Percentiles rank a stretch among this genome's conserved stretches.
Evolutionary conservation across 2,888 invertebrate genomes (phyloP).

Genomic region (Boloria euphrosyne): DNA sequence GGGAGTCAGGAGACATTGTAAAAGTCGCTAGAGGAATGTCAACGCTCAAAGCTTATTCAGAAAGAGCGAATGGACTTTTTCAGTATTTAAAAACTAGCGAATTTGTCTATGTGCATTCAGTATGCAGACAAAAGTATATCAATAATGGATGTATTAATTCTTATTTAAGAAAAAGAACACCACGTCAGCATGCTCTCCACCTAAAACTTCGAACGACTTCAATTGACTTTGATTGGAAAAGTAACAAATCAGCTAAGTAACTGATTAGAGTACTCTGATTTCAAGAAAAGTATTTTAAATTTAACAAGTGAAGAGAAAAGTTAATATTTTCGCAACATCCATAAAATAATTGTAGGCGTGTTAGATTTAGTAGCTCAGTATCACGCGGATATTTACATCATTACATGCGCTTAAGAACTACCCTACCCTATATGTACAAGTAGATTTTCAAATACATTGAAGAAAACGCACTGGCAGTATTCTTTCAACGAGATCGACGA

Average conservation of each 20-base stretch:
- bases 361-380: no score
- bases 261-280: no score
- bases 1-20: no score
- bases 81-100: no score
- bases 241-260: conserved; percentile 11
- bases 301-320: conserved; percentile 17
- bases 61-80: no score
- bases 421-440: conserved; percentile 9
- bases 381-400: no score
- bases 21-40: no score
- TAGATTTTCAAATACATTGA: conserved; percentile 32
- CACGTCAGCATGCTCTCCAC: conserved; percentile 8
- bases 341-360: conserved; percentile 30
- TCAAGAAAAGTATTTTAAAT: conserved; percentile 23
- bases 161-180: conserved; percentile 12
- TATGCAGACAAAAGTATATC: no score
- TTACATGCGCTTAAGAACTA: conserved; percentile 4
- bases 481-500: no score
- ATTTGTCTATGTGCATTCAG: no score
- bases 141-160: no score
- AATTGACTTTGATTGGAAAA: conserved; percentile 18
- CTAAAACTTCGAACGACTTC: conserved; percentile 18
- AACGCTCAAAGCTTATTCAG: no score
- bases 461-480: conserved; percentile 37
- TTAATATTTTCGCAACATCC: conserved; percentile 21